Evolutionary conservation across 2,797 vertebrate species (phyloP), one percentile per base, ranked within the genome.

Genomic region (Hippocampus kuda): DNA sequence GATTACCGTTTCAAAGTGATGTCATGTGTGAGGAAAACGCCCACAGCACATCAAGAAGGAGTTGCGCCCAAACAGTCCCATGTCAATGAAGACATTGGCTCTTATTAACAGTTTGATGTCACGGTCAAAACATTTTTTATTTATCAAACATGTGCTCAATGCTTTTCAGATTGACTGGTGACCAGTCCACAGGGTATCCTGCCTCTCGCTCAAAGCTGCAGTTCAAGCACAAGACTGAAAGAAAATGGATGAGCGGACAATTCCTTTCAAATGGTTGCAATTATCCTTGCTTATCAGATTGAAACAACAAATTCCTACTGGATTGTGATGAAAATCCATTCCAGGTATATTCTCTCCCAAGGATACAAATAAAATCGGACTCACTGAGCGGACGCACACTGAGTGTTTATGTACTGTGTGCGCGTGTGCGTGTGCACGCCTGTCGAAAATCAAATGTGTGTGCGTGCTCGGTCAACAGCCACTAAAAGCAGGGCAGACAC

Each of bases 401-500:
- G 57, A 68, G 60, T 71, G 79, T 84, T 83, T 85, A 57, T 57
- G 56, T 30, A 57, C 56, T 27, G 80, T 76, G 73, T 80, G 38
- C 18, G 51, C 48, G 46, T 62, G 65, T 72, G 70, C 66, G 46
- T 65, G 64, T 71, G 41, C 68, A 68, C 57, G 61, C 68, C 9
- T 74, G 64, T 38, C 22, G 24, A 38, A 42, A 69, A 69, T 63
- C 60, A 64, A 65, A 60, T 51, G 53, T 53, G 53, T 44, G 67
- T 60, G 57, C 7, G 34, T 6, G 6, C 54, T 76, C 63, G 74
- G 64, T 65, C 73, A 79, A 72, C 71, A 77, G 81, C 81, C 83
- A 83, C 77, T 79, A 83, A 83, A 85, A 86, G 83, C 84, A 87
- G 76, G 79, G 79, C 68, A 72, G 70, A 71, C 77, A 68, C 77